A percentile compares a stretch with the other conserved stretches of the same genome.
phyloP scores from a whole-genome alignment of 2,888 invertebrate species.

The Lingula anatina region DNA sequence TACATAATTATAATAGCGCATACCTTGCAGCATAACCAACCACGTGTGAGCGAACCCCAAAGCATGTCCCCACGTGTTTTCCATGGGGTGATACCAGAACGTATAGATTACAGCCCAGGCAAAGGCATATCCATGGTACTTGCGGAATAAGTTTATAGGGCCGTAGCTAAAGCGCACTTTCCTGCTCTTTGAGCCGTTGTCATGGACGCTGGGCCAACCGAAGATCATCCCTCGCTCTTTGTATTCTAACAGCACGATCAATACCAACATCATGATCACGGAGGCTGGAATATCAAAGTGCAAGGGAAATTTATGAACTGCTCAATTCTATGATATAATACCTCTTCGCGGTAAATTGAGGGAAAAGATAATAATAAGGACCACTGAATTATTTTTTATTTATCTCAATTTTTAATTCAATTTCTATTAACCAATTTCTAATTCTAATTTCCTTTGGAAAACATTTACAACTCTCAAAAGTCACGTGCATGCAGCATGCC shows the following conservation, averaged over 20 bases:
- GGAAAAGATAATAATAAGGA: too few species aligned
- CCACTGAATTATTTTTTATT: too few species aligned
- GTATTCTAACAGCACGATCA: constrained; percentile 19
- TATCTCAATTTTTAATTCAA: too few species aligned
- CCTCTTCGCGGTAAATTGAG: too few species aligned
- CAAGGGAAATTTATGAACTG: background rate
- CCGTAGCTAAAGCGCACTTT: constrained; percentile 7
- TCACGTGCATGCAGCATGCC: too few species aligned
- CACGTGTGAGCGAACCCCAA: constrained; percentile 16
- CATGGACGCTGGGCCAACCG: constrained; percentile 14
- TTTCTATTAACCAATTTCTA: too few species aligned
- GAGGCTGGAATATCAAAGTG: constrained; percentile 10
- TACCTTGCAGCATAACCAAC: constrained; percentile 19
- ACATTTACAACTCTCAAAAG: too few species aligned
- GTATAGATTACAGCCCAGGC: constrained; percentile 18
- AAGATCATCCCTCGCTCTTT: constrained; percentile 16
- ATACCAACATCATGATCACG: constrained; percentile 16
- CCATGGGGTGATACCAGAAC: constrained; percentile 23
- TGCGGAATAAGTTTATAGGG: constrained; percentile 12
- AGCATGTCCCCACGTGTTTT: constrained; percentile 19
- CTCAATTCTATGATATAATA: too few species aligned
- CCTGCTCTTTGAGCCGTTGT: constrained; percentile 6
- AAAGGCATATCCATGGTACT: constrained; percentile 19
- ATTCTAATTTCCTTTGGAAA: too few species aligned
- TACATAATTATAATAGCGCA: background rate